Percentiles rank a stretch among this genome's conserved stretches.
phyloP scores from a whole-genome alignment of 2,888 invertebrate genomes.

The Dascillus cervinus region DNA sequence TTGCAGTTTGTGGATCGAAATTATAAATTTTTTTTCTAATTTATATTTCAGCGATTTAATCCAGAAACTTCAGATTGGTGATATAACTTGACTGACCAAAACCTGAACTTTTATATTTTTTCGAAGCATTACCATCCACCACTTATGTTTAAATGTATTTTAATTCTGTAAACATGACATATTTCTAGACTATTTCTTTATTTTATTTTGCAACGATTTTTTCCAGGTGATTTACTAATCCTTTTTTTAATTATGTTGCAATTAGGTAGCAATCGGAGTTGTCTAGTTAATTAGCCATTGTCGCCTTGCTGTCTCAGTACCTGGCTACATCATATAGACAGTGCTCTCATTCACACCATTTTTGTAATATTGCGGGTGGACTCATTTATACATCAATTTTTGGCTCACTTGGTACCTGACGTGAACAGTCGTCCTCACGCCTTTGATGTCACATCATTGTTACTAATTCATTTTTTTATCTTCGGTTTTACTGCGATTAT shows the following conservation, averaged over 20 bases:
- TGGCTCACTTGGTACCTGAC: conserved; percentile 30
- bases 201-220: not conserved
- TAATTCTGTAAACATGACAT: too few relatives aligned
- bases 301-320: conserved; percentile 43
- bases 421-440: conserved; percentile 21
- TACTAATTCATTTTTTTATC: too few relatives aligned
- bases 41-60: too few relatives aligned
- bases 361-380: conserved; percentile 21
- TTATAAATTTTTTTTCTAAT: too few relatives aligned
- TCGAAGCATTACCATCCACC: not conserved
- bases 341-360: conserved; percentile 25
- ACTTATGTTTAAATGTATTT: not conserved
- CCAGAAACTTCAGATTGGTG: conserved; percentile 1
- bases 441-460: conserved; percentile 11
- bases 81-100: not conserved
- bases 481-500: too few relatives aligned
- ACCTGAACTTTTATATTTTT: conserved; percentile 1
- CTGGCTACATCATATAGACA: conserved; percentile 31
- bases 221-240: not conserved
- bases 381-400: conserved; percentile 20
- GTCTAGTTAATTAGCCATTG: conserved; percentile 39
- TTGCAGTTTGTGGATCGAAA: too few relatives aligned
- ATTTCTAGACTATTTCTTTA: not conserved
- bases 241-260: conserved; percentile 11
- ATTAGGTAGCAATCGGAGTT: conserved; percentile 39